Evolutionary conservation across 2,113 vertebrate genomes (phyloP).

Genomic region (Ondatra zibethicus): DNA sequence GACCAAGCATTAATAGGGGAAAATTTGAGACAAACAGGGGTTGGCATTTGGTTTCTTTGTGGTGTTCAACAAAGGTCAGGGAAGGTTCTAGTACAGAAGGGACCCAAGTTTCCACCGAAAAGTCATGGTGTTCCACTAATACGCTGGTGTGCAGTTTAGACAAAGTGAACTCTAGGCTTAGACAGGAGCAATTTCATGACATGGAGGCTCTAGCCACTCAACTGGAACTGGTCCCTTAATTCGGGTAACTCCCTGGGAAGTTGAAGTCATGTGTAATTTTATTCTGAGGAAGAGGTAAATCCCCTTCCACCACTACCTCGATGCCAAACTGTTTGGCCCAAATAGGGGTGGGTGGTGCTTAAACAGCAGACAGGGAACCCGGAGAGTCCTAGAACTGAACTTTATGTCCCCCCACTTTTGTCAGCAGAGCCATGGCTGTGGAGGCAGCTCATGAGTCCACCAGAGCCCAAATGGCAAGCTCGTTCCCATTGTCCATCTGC

Average conservation of each 20-base stretch:
- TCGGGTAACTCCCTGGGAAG: background rate
- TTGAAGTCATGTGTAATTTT: slow-evolving; percentile 55
- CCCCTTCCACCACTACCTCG: background rate
- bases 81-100: slow-evolving; percentile 55
- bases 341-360: background rate
- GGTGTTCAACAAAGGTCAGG: slow-evolving; percentile 50
- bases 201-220: background rate
- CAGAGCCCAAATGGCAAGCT: slow-evolving; percentile 65
- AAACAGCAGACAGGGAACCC: slow-evolving; percentile 20
- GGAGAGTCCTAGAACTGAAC: background rate
- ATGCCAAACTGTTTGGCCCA: slow-evolving; percentile 54
- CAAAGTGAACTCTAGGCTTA: slow-evolving; percentile 41
- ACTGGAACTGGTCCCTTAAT: slow-evolving; percentile 3
- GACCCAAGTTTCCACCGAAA: slow-evolving; percentile 71
- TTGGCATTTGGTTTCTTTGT: slow-evolving; percentile 72
- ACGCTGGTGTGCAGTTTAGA: background rate
- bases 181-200: slow-evolving; percentile 30
- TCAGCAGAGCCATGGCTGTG: background rate
- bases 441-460: slow-evolving; percentile 44
- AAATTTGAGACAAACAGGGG: slow-evolving; percentile 83
- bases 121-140: slow-evolving; percentile 36
- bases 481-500: slow-evolving; percentile 76
- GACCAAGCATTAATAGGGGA: slow-evolving; percentile 79
- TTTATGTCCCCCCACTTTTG: slow-evolving; percentile 4
- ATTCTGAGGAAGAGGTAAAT: background rate